Evolutionary conservation across 1,140 invertebrate species (phyloP).

Genomic region (Bombus superbus): DNA sequence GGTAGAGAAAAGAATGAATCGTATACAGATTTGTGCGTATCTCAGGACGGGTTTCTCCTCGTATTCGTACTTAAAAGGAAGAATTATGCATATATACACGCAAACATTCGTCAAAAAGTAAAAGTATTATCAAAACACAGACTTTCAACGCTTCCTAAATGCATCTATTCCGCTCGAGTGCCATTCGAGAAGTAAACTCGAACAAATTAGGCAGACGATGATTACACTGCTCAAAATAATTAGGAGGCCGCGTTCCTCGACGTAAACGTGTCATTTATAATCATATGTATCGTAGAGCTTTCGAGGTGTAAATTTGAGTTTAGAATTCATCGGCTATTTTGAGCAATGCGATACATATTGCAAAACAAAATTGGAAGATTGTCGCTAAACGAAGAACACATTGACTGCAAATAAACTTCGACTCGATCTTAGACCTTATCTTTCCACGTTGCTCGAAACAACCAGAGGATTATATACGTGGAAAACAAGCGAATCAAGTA

Average conservation of each 20-base stretch:
- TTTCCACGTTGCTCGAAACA: neutral
- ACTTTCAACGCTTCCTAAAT: conserved; percentile 30
- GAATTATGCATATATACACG: conserved; percentile 7
- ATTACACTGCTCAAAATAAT: conserved; percentile 23
- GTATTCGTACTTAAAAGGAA: conserved; percentile 16
- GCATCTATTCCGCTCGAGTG: conserved; percentile 2
- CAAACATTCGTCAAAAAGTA: conserved; percentile 36
- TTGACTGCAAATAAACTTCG: neutral
- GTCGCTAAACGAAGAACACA: conserved; percentile 14
- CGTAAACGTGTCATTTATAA: neutral
- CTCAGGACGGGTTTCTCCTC: conserved; percentile 41
- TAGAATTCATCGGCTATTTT: neutral
- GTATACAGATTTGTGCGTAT: conserved; percentile 45
- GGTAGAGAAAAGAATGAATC: neutral
- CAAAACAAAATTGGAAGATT: conserved; percentile 18
- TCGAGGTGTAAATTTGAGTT: neutral
- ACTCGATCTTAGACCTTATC: neutral
- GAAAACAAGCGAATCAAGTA: neutral
- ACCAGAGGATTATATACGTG: neutral
- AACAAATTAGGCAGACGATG: neutral
- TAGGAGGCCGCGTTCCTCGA: neutral
- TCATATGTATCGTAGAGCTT: neutral
- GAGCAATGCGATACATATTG: conserved; percentile 1
- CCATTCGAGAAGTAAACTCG: neutral
- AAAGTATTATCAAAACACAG: conserved; percentile 33